Conservation (phyloP, 2,797 vertebrate species). For the Aldrovandia affinis region DNA sequence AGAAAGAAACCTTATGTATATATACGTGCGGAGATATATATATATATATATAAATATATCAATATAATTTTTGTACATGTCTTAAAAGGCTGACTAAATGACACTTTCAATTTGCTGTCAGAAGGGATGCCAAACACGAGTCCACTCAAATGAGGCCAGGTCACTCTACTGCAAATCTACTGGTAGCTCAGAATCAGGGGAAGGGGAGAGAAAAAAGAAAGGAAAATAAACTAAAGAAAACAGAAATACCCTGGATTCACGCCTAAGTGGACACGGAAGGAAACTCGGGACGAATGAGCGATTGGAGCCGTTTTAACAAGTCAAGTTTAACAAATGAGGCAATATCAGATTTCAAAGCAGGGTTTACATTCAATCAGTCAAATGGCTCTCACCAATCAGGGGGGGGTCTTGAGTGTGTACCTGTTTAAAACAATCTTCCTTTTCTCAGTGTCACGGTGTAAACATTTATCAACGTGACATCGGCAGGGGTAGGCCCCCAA, state of each 20-base stretch:
- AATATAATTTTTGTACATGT: slow-evolving; percentile 13
- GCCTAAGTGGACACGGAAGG: slow-evolving; percentile 68
- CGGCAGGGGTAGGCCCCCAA: slow-evolving; percentile 63
- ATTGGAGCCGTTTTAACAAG: slow-evolving; percentile 68
- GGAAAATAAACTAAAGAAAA: background rate
- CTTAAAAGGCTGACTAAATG: slow-evolving; percentile 25
- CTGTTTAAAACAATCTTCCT: slow-evolving; percentile 73
- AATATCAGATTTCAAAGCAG: slow-evolving; percentile 57
- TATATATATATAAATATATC: too few relatives aligned
- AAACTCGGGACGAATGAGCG: slow-evolving; percentile 48
- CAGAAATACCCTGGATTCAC: slow-evolving; percentile 26
- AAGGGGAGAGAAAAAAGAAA: background rate
- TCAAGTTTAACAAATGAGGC: slow-evolving; percentile 67
- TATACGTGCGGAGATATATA: background rate
- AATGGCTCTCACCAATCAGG: slow-evolving; percentile 49
- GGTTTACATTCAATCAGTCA: slow-evolving; percentile 60
- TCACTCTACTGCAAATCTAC: background rate
- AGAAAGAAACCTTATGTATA: background rate
- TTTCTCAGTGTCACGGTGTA: slow-evolving; percentile 55
- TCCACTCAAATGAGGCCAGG: slow-evolving; percentile 28
- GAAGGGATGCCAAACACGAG: slow-evolving; percentile 17
- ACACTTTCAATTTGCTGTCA: slow-evolving; percentile 31
- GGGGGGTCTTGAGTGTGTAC: slow-evolving; percentile 70
- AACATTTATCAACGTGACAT: slow-evolving; percentile 82
- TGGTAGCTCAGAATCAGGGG: background rate